Evolutionary conservation across 1,140 invertebrate genomes (phyloP).

Genomic region (Danaus melanippus): DNA sequence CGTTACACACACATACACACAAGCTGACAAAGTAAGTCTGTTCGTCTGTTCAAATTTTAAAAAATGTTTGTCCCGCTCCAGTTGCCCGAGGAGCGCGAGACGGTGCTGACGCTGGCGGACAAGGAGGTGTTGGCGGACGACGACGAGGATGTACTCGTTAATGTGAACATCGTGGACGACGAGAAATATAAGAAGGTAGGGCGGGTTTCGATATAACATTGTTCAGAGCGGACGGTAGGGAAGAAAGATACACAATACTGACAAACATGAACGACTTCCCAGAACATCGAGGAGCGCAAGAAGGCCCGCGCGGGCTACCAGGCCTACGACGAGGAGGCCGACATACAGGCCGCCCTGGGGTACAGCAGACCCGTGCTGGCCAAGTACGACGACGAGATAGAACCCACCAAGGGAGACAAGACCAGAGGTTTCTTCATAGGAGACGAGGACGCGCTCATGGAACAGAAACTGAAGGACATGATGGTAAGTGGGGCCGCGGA

Average conservation of each 20-base stretch:
- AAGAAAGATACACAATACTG: too few relatives aligned
- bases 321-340: constrained; percentile 85
- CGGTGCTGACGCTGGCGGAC: constrained; percentile 96
- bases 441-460: constrained; percentile 60
- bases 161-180: constrained; percentile 96
- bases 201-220: neutral
- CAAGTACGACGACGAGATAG: constrained; percentile 98
- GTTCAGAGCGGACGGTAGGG: too few relatives aligned
- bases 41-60: too few relatives aligned
- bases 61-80: constrained; percentile 9
- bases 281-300: constrained; percentile 89
- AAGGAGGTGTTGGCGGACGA: constrained; percentile 91
- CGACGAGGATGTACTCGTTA: constrained; percentile 90
- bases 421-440: constrained; percentile 88
- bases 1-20: constrained; percentile 1
- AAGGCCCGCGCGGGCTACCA: constrained; percentile 91
- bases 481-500: constrained; percentile 44
- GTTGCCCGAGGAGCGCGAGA: constrained; percentile 87
- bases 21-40: too few relatives aligned
- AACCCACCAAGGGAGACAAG: constrained; percentile 77
- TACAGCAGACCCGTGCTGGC: constrained; percentile 77
- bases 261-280: constrained; percentile 8
- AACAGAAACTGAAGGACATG: constrained; percentile 41
- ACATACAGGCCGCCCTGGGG: constrained; percentile 74
- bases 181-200: constrained; percentile 89